These are phyloP conservation scores for Anagrus nilaparvatae DNA, from an alignment of 1,140 invertebrate species.

Conservation along the genomic window DNA sequence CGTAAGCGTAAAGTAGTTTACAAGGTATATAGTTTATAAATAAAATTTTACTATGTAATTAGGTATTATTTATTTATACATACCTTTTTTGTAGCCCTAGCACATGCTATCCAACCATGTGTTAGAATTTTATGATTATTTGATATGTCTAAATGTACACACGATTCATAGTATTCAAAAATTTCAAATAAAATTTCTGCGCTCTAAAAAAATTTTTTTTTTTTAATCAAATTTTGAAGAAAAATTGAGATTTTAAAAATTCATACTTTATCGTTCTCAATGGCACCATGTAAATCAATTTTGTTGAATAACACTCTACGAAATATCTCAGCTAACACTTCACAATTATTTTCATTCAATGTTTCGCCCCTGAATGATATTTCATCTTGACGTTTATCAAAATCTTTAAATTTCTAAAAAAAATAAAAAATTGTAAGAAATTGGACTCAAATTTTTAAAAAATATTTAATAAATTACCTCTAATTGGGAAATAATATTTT, in stretches of 20 bases:
- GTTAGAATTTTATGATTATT: conserved; percentile 7
- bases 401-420: no score
- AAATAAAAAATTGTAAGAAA: no score
- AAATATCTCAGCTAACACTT: conserved; percentile 12
- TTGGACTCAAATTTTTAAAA: no score
- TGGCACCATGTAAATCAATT: conserved; percentile 8
- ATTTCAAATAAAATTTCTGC: conserved; percentile 13
- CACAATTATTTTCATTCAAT: conserved; percentile 9
- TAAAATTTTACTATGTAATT: no score
- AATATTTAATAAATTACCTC: no score
- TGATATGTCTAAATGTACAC: conserved; percentile 7
- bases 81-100: conserved; percentile 13
- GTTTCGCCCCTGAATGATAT: conserved; percentile 3
- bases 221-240: no score
- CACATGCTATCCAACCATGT: conserved; percentile 13
- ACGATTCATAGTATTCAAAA: conserved; percentile 15
- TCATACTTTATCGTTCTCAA: conserved; percentile 5
- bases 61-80: no score
- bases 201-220: conserved; percentile 6
- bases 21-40: no score
- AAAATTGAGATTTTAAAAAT: neutral
- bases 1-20: no score
- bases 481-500: no score
- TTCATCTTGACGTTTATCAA: conserved; percentile 15
- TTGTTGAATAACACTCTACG: conserved; percentile 11